Base-by-base conservation (phyloP, 2,888 invertebrate species). In the Chorisops tibialis region DNA sequence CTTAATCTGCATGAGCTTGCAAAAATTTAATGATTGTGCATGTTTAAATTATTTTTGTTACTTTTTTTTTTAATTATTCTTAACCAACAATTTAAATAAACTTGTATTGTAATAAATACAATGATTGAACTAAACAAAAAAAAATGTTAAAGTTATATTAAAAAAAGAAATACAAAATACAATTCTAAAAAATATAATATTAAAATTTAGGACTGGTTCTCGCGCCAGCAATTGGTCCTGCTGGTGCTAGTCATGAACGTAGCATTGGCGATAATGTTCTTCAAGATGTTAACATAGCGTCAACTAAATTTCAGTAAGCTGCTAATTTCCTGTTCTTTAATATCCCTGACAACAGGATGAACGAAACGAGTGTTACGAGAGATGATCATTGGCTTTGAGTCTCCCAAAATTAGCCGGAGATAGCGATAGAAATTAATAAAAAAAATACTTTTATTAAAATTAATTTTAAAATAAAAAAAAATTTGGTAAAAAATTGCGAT, bases 201-300 rank as follows among this genome's bases (percentile, higher is more conserved):
- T 35, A 6, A 50, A 19, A 48, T 60, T 48, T 85, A 94, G 93
- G 94, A 94, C 85, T 95, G 95, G 95, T 92, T 95, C 82, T 92
- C 93, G 75, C 87, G 94, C 79, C 94, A 95, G 83, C 93, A 94
- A 83, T 85, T 95, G 79, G 90, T 95, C 80, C 88, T 95, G 82
- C 83, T 95, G 79, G 93, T 95, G 74, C 85, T 95, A 73, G 89
- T 95, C 82, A 88, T 93, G 83, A 95, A 95, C 83, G 89, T 95
- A 81, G 90, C 92, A 71, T 82, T 95, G 85, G 95, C 93, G 79
- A 88, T 95, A 81, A 89, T 95, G 87, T 95, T 95, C 84, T 91
- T 93, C 85, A 94, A 94, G 81, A 84, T 95, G 83, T 85, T 95
- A 75, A 94, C 93, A 89, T 95, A 93, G 91, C 87, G 86, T 81